Base-by-base conservation (phyloP, 2,888 invertebrate species). In the Willowsia nigromaculata region DNA sequence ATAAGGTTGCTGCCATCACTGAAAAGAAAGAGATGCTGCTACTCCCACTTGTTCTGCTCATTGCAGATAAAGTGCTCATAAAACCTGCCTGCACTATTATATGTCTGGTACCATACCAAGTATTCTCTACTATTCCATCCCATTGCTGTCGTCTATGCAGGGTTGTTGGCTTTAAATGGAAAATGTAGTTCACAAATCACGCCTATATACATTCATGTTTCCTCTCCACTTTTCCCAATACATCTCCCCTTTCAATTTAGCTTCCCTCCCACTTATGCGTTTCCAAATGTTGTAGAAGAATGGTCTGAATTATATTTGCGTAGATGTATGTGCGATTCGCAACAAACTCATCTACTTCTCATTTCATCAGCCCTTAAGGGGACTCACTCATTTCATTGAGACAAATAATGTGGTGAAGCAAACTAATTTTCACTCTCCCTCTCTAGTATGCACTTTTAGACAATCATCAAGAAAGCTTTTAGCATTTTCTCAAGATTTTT, bases 131-230 rank as follows among this genome's bases (percentile, higher is more conserved):
- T 25, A 47, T 43, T 30, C 13, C 30, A 74, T 50, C 50, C 37
- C 13, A 65, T 65, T 33, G 43, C 47, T 47, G 71, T 71, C 27
- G 71, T 43, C 71, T 40, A 11, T 3, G 25, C 11, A 53, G 11
- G 33, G 27, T 6, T 78, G 59, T 76, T 85, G 59, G 40, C 47
- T 25, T 74, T 11, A 74, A 84, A 65, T 65, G 78, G 85, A 62
- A 65, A 80, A 86, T 87, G 81, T 81, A 71, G 71, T 68, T 56
- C 80, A 81, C 81, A 87, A 87, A 87, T 87, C 87, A 87, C 87
- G 85, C 85, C 85, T 71, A 5, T 47, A 13, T 3, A 43, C 71
- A 71, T 71, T 71, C 71, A 71, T 25, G 53, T 59, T 76, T 74
- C 53, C 68, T 62, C 43, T 50, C 18, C n/a, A n/a, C n/a, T 22